Conservation (phyloP, 1,140 invertebrate species). For the Microplitis mediator region DNA sequence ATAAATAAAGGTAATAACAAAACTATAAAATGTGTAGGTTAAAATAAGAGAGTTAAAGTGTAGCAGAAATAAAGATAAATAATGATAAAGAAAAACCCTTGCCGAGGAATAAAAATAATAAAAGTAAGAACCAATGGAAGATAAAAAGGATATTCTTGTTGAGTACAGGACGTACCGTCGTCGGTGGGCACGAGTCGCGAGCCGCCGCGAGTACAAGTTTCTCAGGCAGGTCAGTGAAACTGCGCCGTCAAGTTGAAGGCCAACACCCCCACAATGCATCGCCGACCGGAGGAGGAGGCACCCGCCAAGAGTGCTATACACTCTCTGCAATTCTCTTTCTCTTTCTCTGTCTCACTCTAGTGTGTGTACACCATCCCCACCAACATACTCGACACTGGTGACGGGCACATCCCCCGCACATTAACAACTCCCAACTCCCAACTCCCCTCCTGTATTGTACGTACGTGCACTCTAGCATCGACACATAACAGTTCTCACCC, state of each 20-base stretch:
- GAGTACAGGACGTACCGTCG: constrained; percentile 6
- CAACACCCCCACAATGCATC: constrained; percentile 65
- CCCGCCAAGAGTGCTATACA: background rate
- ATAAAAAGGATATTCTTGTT: background rate
- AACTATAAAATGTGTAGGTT: no score
- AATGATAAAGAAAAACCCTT: no score
- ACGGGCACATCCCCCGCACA: no score
- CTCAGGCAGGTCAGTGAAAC: constrained; percentile 65
- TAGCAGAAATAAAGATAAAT: no score
- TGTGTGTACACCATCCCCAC: background rate
- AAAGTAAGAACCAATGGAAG: background rate
- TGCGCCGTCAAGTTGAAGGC: constrained; percentile 65
- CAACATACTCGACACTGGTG: no score
- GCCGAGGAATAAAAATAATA: no score
- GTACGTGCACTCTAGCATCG: no score
- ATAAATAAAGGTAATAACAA: no score
- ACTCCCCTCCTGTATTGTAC: no score
- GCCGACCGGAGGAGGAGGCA: constrained; percentile 20
- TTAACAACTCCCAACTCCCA: no score
- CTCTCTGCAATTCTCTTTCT: background rate
- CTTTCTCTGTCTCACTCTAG: constrained; percentile 12
- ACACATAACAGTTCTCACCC: no score
- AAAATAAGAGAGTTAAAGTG: no score
- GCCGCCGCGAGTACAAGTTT: constrained; percentile 49
- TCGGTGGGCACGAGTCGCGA: constrained; percentile 40